Evolutionary conservation across 2,888 invertebrate genomes (phyloP).

Genomic region (Rhagium mordax): DNA sequence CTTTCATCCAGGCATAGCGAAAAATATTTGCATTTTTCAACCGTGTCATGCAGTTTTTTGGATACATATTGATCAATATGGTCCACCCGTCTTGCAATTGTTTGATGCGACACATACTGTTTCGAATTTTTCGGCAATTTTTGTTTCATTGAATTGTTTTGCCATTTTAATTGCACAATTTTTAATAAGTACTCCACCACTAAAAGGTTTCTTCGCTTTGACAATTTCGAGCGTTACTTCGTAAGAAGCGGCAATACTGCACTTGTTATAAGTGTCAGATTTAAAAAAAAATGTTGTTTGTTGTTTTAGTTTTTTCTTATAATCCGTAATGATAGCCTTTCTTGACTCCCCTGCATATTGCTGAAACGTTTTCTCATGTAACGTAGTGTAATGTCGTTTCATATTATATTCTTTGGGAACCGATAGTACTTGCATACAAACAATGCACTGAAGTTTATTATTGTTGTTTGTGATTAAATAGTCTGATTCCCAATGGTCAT

Average conservation of each 20-base stretch:
- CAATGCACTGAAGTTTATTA: constrained; percentile 20
- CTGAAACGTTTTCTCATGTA: constrained; percentile 1
- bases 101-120: constrained; percentile 32
- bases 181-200: constrained; percentile 18
- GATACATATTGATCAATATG: constrained; percentile 12
- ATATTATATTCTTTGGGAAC: constrained; percentile 26
- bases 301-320: constrained; percentile 16
- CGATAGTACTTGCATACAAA: constrained; percentile 28
- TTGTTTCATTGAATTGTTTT: constrained; percentile 30
- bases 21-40: neutral
- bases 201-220: constrained; percentile 29
- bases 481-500: constrained; percentile 29
- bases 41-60: neutral
- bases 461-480: constrained; percentile 31
- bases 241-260: constrained; percentile 20
- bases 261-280: constrained; percentile 19
- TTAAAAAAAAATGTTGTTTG: neutral
- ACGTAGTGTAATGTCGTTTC: neutral
- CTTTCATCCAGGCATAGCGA: neutral
- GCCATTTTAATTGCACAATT: constrained; percentile 33
- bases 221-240: constrained; percentile 23
- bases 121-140: constrained; percentile 31
- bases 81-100: constrained; percentile 23
- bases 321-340: neutral
- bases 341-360: neutral